Evolutionary conservation across 2,888 invertebrate genomes (phyloP).

Genomic region (Pammene aurita): DNA sequence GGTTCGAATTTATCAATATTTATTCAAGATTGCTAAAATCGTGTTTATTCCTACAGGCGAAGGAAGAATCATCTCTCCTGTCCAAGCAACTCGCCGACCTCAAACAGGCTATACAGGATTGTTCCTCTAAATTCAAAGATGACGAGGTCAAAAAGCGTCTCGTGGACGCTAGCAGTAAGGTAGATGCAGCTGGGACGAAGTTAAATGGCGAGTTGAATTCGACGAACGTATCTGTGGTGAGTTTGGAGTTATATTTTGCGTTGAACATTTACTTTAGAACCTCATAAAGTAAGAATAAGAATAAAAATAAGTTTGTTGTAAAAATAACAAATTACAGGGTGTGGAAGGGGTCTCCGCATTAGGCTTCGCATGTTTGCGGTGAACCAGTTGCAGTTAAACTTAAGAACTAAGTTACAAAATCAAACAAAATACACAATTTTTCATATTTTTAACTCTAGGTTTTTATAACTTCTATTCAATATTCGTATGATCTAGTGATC

Average conservation of each 20-base stretch:
- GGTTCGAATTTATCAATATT: no score
- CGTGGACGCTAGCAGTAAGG: conserved; percentile 43
- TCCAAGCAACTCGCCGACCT: conserved; percentile 52
- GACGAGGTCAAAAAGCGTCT: conserved; percentile 39
- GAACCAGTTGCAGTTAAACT: no score
- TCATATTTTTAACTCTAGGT: no score
- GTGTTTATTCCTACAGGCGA: conserved; percentile 47
- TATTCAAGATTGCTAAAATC: neutral
- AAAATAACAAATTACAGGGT: no score
- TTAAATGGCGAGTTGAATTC: conserved; percentile 45
- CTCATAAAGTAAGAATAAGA: no score
- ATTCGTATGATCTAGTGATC: no score
- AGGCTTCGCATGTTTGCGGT: no score
- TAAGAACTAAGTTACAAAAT: no score
- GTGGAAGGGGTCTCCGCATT: no score
- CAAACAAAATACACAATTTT: no score
- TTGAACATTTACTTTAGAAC: neutral
- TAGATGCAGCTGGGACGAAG: conserved; percentile 44
- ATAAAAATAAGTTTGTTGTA: no score
- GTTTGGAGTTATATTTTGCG: conserved; percentile 13
- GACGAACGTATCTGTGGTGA: conserved; percentile 48
- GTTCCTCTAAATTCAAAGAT: conserved; percentile 48
- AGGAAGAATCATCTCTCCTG: conserved; percentile 53
- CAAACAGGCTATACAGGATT: conserved; percentile 52
- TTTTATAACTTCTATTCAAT: no score